Base-by-base conservation (phyloP, 2,888 invertebrate species). In the Epsilonema sp. region DNA sequence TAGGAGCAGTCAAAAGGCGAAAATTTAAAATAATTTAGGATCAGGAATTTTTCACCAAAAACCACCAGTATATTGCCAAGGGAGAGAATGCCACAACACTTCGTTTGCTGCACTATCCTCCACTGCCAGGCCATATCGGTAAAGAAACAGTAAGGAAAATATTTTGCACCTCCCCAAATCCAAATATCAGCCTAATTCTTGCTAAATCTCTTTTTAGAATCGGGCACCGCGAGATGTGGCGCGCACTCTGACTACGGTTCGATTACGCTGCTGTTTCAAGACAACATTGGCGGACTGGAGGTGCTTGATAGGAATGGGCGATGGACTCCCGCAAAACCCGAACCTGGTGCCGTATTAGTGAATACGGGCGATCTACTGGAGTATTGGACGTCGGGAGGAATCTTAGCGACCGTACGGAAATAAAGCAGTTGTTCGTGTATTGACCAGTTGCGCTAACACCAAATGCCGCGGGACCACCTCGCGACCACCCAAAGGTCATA, bases 301-400 rank as follows among this genome's bases (percentile, higher is more conserved):
- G 75, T 79, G 37, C 76, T 76, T 61, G 66, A 76, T 51, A 73
- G 74, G 44, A 75, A 75, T 53, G 76, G 76, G 26, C 75, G 76
- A 54, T 82, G 79, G 78, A 73, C 77, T 56, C 73, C 77, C 36
- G 79, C 80, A 2, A 78, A 78, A 1, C 79, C 81, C 57, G 72
- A 82, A 44, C 78, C 79, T 0, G 79, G 78, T 26, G 78, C 81
- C 24, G 77, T 82, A 54, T 70, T 82, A 41, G 73, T 82, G 26
- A 80, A 80, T 60, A 73, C 78, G 23, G 82, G 80, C 20, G 78
- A 81, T 59, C 72, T 80, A 45, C 68, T 82, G 47, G 77, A 79
- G 21, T 70, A 74, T 40, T 82, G 80, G 82, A 81, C 82, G 3
- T 72, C 75, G 44, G 76, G 76, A 53, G 69, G 74, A 45, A 73